A percentile compares a stretch with the other conserved stretches of the same genome.
Conservation (phyloP, 2,797 vertebrate genomes). For the Crax fasciolata region DNA sequence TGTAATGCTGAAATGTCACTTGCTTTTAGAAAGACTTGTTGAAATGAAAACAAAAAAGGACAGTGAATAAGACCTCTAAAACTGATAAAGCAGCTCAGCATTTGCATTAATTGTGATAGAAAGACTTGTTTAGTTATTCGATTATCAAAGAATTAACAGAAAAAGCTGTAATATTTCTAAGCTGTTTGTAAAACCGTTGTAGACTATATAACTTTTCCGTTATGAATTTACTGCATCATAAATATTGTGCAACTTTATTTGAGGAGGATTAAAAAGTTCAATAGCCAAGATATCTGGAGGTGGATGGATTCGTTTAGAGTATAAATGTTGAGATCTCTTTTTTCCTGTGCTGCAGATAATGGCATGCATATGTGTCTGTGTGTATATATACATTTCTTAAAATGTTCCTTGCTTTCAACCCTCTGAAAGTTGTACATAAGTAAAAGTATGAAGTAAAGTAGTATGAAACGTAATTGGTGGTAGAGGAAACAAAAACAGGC, state of each 20-base stretch:
- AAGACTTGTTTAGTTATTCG: slow-evolving; percentile 17
- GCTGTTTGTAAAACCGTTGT: not conserved
- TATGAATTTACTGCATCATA: slow-evolving; percentile 1
- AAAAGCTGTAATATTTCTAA: not conserved
- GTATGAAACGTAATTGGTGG: not conserved
- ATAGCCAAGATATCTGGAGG: not conserved
- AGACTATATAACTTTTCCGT: not conserved
- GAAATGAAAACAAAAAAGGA: slow-evolving; percentile 19
- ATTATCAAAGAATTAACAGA: slow-evolving; percentile 21
- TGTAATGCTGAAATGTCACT: slow-evolving; percentile 19
- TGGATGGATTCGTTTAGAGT: not conserved
- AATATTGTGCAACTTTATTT: not conserved
- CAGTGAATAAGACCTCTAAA: slow-evolving; percentile 22
- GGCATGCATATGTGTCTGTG: not conserved
- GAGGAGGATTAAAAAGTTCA: not conserved
- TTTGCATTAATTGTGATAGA: slow-evolving; percentile 39
- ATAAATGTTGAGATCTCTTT: not conserved
- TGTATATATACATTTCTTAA: not conserved
- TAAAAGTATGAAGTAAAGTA: not conserved
- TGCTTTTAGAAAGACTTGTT: slow-evolving; percentile 40
- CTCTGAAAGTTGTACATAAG: not conserved
- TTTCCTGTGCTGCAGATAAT: not conserved
- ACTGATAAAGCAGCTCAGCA: not conserved
- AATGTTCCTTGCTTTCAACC: not conserved
- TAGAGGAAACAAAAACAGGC: not conserved